Base-by-base conservation (phyloP, 2,888 invertebrate species). In the Tetanocera ferruginea region DNA sequence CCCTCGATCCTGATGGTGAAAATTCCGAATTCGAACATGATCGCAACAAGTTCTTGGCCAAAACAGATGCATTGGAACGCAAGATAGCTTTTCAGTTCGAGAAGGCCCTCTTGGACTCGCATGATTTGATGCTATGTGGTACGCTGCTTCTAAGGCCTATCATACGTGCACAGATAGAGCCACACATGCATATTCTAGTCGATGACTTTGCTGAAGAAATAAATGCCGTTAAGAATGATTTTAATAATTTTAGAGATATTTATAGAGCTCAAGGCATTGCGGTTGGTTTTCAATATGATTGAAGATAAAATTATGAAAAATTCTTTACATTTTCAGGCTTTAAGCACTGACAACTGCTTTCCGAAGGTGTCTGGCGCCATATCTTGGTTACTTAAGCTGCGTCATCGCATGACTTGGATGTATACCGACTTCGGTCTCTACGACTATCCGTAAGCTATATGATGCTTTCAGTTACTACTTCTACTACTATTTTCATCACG, bases 71-170 rank as follows among this genome's bases (percentile, higher is more conserved):
- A 84, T 92, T 95, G 73, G 97, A 98, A 86, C 91, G 94, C 78
- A 91, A 94, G 80, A 90, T 98, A 52, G 95, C 95, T 0, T 93
- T 95, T 23, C 92, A 97, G 80, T 95, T 97, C 84, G 92, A 93
- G 14, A 94, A 95, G 85, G 95, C 95, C 0, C 94, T 96, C 82
- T 94, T 94, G 77, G 97, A 97, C 84, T 96, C 95, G 82, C 91
- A 91, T 81, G 94, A 93, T 51, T 87, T 94, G 9, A 93, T 94
- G 91, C 93, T 95, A 25, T 91, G 94, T 81, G 96, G 96, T 0
- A 92, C 93, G 75, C 90, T 97, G 76, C 91, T 95, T 72, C 93
- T 95, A 72, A 92, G 97, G 14, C 94, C 95, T 0, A 91, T 95
- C 31, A 95, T 97, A 81, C 93, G 93, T 82, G 88, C 91, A 0